These are phyloP conservation scores for Drosophila kikkawai DNA, from an alignment of 1,140 invertebrate species.

Conservation along the genomic window DNA sequence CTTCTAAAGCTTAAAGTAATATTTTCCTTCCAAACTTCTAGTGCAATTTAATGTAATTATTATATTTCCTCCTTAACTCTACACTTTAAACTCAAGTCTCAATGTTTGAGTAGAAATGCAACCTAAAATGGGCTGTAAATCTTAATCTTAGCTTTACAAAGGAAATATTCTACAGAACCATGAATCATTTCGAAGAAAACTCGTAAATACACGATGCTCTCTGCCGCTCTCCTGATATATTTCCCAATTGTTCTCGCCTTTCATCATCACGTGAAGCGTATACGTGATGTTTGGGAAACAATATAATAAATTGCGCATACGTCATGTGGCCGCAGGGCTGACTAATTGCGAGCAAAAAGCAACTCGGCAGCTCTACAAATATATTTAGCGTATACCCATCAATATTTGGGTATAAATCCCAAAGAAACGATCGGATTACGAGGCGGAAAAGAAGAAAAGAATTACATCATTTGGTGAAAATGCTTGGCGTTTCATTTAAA, in stretches of 20 bases:
- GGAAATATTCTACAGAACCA: slow-evolving; percentile 26
- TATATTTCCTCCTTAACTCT: not conserved
- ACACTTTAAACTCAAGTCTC: not conserved
- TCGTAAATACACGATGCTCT: slow-evolving; percentile 23
- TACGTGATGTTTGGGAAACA: slow-evolving; percentile 58
- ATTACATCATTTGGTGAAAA: slow-evolving; percentile 64
- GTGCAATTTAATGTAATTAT: not conserved
- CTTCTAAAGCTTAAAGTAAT: not conserved
- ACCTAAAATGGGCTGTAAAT: slow-evolving; percentile 16
- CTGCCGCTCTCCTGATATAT: not conserved
- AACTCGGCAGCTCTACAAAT: not conserved
- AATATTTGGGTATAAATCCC: slow-evolving; percentile 20
- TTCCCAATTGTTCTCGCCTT: slow-evolving; percentile 24
- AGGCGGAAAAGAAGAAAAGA: slow-evolving; percentile 30
- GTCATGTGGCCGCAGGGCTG: slow-evolving; percentile 48
- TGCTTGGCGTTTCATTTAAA: slow-evolving; percentile 46
- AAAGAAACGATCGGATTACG: slow-evolving; percentile 35
- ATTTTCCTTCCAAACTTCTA: not conserved
- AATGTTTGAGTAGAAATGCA: not conserved
- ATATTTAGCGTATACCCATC: slow-evolving; percentile 17
- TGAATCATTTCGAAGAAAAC: slow-evolving; percentile 49
- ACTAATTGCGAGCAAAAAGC: slow-evolving; percentile 20
- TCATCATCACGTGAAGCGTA: slow-evolving; percentile 54
- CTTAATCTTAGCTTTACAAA: not conserved
- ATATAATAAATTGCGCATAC: slow-evolving; percentile 62